Conservation (phyloP, 2,113 vertebrate species). For the Clarias gariepinus region DNA sequence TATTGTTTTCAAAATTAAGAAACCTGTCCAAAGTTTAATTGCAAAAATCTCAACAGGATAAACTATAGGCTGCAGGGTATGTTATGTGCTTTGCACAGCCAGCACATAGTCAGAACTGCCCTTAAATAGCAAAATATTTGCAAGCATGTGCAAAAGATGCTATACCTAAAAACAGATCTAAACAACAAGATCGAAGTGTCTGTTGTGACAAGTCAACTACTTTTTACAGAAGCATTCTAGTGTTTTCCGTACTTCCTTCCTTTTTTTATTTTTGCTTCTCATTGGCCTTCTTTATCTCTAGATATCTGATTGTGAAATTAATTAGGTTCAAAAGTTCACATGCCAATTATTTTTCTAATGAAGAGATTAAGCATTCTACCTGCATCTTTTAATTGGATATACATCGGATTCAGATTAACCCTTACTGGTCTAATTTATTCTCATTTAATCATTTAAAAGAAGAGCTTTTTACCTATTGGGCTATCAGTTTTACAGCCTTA, state of each 20-base stretch:
- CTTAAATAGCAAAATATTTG: not conserved
- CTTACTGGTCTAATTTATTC: not conserved
- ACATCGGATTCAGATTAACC: not conserved
- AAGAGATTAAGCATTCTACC: not conserved
- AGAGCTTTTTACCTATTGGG: not conserved
- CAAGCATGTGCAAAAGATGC: not conserved
- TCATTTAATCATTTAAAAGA: not conserved
- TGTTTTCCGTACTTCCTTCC: not conserved
- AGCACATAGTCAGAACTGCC: not conserved
- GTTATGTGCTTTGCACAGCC: not conserved
- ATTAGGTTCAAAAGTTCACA: conserved; percentile 6
- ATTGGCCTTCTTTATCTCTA: not conserved
- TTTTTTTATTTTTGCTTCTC: not conserved
- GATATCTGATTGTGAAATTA: conserved; percentile 18
- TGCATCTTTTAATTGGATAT: not conserved
- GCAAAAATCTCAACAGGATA: not conserved
- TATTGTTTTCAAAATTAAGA: not conserved
- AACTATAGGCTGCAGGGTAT: not conserved
- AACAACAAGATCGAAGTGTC: not conserved
- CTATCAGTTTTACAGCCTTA: not conserved
- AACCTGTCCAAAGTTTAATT: not conserved
- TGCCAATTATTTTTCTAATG: not conserved
- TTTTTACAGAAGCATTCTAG: not conserved
- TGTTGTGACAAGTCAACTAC: not conserved
- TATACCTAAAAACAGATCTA: not conserved